phyloP scores from a whole-genome alignment of 2,888 invertebrate species.

The Automeris io region DNA sequence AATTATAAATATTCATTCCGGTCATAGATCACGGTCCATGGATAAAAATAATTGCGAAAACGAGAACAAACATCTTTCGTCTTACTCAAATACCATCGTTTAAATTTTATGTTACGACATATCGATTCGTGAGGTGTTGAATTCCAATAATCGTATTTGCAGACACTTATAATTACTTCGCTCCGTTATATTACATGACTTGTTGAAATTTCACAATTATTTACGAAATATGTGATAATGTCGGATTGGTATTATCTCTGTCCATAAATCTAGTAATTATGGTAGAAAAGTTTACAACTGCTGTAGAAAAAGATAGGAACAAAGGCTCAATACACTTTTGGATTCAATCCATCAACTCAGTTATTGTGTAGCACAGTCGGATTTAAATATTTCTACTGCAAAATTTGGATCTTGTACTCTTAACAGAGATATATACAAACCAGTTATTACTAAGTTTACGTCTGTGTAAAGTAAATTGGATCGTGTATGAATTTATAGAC shows the following conservation, averaged over 20 bases:
- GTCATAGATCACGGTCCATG: background rate
- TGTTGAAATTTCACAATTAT: background rate
- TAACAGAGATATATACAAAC: no score
- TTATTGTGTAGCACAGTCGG: no score
- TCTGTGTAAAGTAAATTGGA: no score
- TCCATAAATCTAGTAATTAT: no score
- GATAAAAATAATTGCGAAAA: constrained; percentile 1
- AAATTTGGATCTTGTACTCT: no score
- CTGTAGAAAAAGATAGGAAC: no score
- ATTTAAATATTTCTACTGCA: no score
- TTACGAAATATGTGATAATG: background rate
- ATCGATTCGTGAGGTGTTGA: constrained; percentile 1
- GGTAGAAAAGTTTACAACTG: no score
- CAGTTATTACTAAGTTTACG: no score
- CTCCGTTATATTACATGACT: constrained; percentile 1
- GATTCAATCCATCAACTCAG: no score
- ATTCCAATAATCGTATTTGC: background rate
- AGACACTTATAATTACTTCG: background rate
- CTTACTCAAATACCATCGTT: background rate
- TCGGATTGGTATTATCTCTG: background rate
- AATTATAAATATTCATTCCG: constrained; percentile 3
- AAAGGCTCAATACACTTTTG: no score
- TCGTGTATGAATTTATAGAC: no score
- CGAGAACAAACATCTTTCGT: constrained; percentile 6
- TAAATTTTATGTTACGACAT: constrained; percentile 3